phyloP scores from a whole-genome alignment of 2,888 invertebrate genomes.

The Morpho helenor region DNA sequence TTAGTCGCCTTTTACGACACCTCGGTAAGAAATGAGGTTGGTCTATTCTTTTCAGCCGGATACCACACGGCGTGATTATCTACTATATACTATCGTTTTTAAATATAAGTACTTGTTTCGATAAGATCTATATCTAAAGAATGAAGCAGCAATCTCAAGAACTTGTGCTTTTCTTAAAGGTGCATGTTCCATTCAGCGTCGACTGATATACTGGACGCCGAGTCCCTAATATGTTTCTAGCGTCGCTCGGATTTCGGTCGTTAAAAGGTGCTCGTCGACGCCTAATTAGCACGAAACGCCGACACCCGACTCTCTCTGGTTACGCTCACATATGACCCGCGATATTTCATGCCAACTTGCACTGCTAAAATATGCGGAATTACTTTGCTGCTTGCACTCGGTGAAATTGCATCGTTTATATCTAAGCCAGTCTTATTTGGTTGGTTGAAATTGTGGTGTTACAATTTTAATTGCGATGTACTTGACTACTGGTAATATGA shows the following conservation, averaged over 20 bases:
- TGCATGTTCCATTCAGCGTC: not conserved
- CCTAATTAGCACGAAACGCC: constrained; percentile 59
- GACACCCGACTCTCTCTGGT: constrained; percentile 44
- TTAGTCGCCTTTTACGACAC: too few relatives aligned
- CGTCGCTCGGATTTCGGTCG: constrained; percentile 64
- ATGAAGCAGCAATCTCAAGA: not conserved
- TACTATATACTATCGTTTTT: too few relatives aligned
- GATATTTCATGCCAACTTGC: constrained; percentile 16
- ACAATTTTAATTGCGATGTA: not conserved
- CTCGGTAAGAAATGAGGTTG: too few relatives aligned
- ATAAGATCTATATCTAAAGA: too few relatives aligned
- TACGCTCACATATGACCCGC: constrained; percentile 65
- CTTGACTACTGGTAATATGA: not conserved
- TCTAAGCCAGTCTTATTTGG: not conserved
- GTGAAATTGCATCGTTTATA: constrained; percentile 1
- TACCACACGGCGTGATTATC: too few relatives aligned
- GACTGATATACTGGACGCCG: not conserved
- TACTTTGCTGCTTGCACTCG: constrained; percentile 3
- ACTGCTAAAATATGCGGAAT: constrained; percentile 23
- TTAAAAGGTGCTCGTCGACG: constrained; percentile 70
- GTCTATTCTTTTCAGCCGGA: too few relatives aligned
- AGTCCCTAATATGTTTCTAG: constrained; percentile 61
- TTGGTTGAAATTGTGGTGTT: too few relatives aligned
- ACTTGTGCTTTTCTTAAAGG: too few relatives aligned
- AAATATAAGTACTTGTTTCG: too few relatives aligned